These are phyloP conservation scores for Lycorma delicatula DNA, from an alignment of 1,140 invertebrate species.

Conservation along the genomic window DNA sequence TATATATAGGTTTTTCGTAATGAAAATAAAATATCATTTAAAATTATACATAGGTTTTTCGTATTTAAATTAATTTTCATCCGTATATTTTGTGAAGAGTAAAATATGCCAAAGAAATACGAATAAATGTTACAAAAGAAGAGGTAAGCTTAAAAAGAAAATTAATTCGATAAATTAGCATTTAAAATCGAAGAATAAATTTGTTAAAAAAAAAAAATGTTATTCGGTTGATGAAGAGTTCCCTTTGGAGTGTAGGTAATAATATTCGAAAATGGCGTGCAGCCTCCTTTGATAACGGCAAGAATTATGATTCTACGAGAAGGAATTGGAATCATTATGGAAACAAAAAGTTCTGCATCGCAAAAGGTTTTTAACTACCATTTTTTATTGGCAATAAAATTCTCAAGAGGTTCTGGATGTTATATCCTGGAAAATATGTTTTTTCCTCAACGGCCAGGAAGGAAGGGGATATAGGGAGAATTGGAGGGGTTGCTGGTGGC, in stretches of 20 bases:
- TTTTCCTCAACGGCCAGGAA: too few relatives aligned
- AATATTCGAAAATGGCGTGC: constrained; percentile 13
- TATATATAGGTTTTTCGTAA: too few relatives aligned
- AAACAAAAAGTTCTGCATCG: constrained; percentile 22
- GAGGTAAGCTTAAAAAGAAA: not conserved
- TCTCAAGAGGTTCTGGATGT: constrained; percentile 23
- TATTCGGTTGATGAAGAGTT: not conserved
- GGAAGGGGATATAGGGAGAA: too few relatives aligned
- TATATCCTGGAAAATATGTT: constrained; percentile 19
- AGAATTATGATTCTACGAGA: constrained; percentile 10
- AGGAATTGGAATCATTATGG: constrained; percentile 16
- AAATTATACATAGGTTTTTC: too few relatives aligned
- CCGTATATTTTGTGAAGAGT: too few relatives aligned
- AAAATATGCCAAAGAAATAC: too few relatives aligned
- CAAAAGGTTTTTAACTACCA: constrained; percentile 22
- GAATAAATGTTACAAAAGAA: too few relatives aligned
- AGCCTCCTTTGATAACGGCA: constrained; percentile 9
- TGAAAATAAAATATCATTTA: too few relatives aligned
- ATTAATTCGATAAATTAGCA: constrained; percentile 11
- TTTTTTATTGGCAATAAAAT: constrained; percentile 25
- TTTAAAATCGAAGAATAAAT: constrained; percentile 12
- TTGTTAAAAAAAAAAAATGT: constrained; percentile 5
- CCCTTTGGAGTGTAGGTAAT: not conserved
- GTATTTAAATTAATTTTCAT: too few relatives aligned
- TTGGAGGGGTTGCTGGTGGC: too few relatives aligned